Base-by-base conservation (phyloP, 2,113 vertebrate genomes). In the Dolichotis patagonum region DNA sequence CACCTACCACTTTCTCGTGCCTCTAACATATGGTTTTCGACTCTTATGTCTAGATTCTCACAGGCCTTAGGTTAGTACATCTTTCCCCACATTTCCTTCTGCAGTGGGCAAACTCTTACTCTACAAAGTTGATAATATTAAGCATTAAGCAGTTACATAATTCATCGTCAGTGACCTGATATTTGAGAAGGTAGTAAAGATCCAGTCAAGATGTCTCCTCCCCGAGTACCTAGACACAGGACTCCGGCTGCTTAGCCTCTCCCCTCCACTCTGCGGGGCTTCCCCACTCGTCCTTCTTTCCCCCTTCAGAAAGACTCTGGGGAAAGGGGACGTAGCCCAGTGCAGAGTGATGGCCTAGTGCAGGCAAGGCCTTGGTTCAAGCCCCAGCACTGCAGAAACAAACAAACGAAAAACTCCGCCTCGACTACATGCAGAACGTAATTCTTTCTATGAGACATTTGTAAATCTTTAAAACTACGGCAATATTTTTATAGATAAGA, bases 141-240 rank as follows among this genome's bases (percentile, higher is more conserved):
- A 89, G 71, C 26, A 92, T 60, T 82, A 81, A 77, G 71, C 46
- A 71, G 63, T 30, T 85, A 82, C 94, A 82, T 26, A 78, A 94
- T 73, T 30, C 84, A 91, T 54, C 2, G 12, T 73, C 84, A 60
- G 30, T n/a, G 58, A 95, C 86, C 28, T 81, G 63, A 4, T 67
- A 60, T 60, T 93, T 85, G 69, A 88, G 87, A 95, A 95, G 30
- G 54, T 12, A 91, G 75, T 58, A 67, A 90, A 95, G 62, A 84
- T 85, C 83, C 54, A 73, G 32, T 90, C 14, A 82, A 93, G 60
- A 90, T 32, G 38, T 71, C 71, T 91, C 67, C 35, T 96, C 46
- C 62, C 46, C 83, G 0, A 73, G 54, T 32, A 87, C 41, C 65
- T 81, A 49, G 81, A 54, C 43, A 30, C 3, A 16, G 30, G 77